These are phyloP conservation scores for Nephrotoma appendiculata DNA, from an alignment of 2,888 invertebrate genomes.

Conservation along the genomic window DNA sequence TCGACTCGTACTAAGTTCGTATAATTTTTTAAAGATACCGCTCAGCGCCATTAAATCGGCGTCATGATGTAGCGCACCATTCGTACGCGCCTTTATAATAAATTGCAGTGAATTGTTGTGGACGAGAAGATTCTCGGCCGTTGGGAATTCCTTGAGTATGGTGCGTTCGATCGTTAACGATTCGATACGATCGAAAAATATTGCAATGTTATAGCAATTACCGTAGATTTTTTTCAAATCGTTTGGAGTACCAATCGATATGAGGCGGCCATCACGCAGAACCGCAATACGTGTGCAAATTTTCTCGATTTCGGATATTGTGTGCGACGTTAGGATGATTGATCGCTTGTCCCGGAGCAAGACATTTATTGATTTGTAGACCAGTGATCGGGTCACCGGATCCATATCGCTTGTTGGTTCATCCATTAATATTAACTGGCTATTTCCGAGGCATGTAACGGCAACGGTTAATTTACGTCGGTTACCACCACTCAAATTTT, in stretches of 20 bases:
- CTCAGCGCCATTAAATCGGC: conserved; percentile 4
- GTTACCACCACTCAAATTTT: conserved; percentile 45
- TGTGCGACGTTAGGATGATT: conserved; percentile 31
- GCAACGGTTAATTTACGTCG: conserved; percentile 65
- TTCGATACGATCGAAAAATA: conserved; percentile 24
- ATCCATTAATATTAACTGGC: conserved; percentile 55
- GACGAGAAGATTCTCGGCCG: conserved; percentile 22
- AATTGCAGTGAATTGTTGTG: conserved; percentile 27
- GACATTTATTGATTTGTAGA: conserved; percentile 28
- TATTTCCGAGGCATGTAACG: conserved; percentile 57
- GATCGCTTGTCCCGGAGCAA: conserved; percentile 24
- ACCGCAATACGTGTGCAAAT: conserved; percentile 31
- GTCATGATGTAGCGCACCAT: background rate
- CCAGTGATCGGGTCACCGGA: conserved; percentile 35
- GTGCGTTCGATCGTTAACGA: conserved; percentile 20
- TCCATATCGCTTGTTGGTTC: conserved; percentile 63
- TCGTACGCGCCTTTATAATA: conserved; percentile 18
- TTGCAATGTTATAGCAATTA: conserved; percentile 26
- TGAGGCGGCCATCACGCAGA: conserved; percentile 27
- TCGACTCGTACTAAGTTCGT: conserved; percentile 16
- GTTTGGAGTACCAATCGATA: conserved; percentile 26
- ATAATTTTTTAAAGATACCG: conserved; percentile 18
- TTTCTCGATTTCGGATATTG: conserved; percentile 31
- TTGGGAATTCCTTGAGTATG: conserved; percentile 20
- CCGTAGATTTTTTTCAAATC: conserved; percentile 24